Percentiles rank a stretch among this genome's conserved stretches.
These are phyloP conservation scores for Caenorhabditis japonica DNA, from an alignment of 2,888 invertebrate genomes.

Conservation along the genomic window DNA sequence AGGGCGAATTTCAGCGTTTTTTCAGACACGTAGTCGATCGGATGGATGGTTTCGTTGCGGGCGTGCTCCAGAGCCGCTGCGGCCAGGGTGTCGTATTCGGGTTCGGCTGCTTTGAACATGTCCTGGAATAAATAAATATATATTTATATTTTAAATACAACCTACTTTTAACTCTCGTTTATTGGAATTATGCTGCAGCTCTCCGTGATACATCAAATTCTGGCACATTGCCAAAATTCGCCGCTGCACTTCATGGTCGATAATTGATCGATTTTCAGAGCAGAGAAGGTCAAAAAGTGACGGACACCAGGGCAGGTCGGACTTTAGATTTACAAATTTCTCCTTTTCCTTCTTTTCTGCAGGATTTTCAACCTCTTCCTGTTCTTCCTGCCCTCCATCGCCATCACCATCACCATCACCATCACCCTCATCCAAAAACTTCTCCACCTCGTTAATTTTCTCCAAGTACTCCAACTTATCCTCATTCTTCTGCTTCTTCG, in stretches of 20 bases:
- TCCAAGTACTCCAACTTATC: constrained; percentile 31
- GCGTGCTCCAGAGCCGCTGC: constrained; percentile 34
- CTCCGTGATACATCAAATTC: constrained; percentile 34
- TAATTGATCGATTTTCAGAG: background rate
- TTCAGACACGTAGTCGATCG: constrained; percentile 19
- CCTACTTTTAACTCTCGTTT: constrained; percentile 25
- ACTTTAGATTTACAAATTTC: constrained; percentile 17
- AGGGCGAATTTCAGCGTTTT: background rate
- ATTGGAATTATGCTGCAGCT: constrained; percentile 20
- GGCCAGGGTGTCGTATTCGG: constrained; percentile 35
- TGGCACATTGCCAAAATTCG: constrained; percentile 41
- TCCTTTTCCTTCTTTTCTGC: constrained; percentile 1
- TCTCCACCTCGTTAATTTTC: constrained; percentile 24
- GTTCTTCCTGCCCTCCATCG: background rate
- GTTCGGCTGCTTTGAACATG: constrained; percentile 2
- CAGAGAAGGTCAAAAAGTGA: constrained; percentile 17
- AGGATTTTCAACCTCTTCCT: background rate
- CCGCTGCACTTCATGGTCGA: constrained; percentile 21
- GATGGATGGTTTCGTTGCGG: constrained; percentile 10
- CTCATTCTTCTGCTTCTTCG: constrained; percentile 10
- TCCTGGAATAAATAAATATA: no score
- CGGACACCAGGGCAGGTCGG: constrained; percentile 38
- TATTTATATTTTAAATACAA: background rate
- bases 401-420: background rate
- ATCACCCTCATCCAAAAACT: background rate